A percentile compares a stretch with the other conserved stretches of the same genome.
These are phyloP conservation scores for Drosophila putrida DNA, from an alignment of 2,888 invertebrate species.

Conservation along the genomic window DNA sequence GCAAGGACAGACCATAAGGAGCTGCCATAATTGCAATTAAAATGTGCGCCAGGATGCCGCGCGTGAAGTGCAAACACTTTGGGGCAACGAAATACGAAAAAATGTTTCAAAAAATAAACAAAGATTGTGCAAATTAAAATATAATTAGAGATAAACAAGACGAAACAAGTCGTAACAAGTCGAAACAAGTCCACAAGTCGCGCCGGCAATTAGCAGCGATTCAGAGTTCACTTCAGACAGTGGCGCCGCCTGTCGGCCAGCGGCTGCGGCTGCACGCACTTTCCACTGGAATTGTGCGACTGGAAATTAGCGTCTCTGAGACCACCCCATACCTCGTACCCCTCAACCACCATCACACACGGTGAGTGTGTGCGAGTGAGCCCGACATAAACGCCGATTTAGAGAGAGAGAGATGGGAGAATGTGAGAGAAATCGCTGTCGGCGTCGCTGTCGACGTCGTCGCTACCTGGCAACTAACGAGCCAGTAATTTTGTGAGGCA, in stretches of 20 bases:
- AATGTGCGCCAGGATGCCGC: constrained; percentile 61
- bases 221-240: constrained; percentile 8
- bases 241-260: constrained; percentile 73
- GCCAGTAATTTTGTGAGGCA: constrained; percentile 77
- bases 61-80: constrained; percentile 76
- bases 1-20: constrained; percentile 69
- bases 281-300: constrained; percentile 72
- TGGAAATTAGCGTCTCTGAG: constrained; percentile 63
- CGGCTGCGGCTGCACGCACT: constrained; percentile 69
- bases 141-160: constrained; percentile 82
- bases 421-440: constrained; percentile 17
- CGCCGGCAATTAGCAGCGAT: constrained; percentile 58
- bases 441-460: constrained; percentile 20
- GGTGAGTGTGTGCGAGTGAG: constrained; percentile 36
- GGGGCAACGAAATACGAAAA: constrained; percentile 34
- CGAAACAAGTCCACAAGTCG: constrained; percentile 19
- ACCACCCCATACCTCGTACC: constrained; percentile 30
- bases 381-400: neutral
- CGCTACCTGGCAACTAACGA: constrained; percentile 77
- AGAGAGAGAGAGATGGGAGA: constrained; percentile 11
- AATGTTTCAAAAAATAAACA: constrained; percentile 20
- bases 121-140: constrained; percentile 76
- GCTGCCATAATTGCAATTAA: constrained; percentile 79
- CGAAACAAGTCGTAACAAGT: constrained; percentile 35
- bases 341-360: constrained; percentile 30